Evolutionary conservation across 92 coral and sea anemone genomes (phyloP).

Genomic region (Umimayanthus kanabou): DNA sequence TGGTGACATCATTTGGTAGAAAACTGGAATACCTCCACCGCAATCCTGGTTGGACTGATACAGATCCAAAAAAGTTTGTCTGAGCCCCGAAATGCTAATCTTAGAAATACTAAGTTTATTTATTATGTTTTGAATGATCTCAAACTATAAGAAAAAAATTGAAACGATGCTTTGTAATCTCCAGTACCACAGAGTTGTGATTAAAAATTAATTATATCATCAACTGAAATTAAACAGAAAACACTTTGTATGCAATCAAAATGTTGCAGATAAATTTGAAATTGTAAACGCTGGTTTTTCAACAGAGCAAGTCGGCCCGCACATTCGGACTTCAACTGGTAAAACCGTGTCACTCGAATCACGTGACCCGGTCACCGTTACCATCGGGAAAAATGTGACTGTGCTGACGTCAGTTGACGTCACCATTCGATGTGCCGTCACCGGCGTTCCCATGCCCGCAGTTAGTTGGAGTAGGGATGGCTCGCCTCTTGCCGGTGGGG

Average conservation of each 20-base stretch:
- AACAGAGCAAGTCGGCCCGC: conserved; percentile 13
- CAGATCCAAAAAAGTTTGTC: too few relatives aligned
- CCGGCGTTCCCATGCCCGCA: not conserved
- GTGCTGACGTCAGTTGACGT: conserved; percentile 8
- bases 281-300: not conserved
- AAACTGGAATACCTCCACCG: too few relatives aligned
- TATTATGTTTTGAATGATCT: too few relatives aligned
- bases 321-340: conserved; percentile 2
- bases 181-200: too few relatives aligned
- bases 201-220: too few relatives aligned
- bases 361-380: not conserved
- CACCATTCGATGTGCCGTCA: not conserved
- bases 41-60: too few relatives aligned
- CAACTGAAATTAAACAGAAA: too few relatives aligned
- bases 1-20: too few relatives aligned
- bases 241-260: not conserved
- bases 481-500: not conserved
- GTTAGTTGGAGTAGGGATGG: conserved; percentile 8
- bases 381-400: conserved; percentile 10
- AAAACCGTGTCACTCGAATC: conserved; percentile 1
- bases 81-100: too few relatives aligned
- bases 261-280: not conserved
- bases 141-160: too few relatives aligned
- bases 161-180: too few relatives aligned
- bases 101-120: too few relatives aligned